Conservation (phyloP, 2,113 vertebrate genomes). For the Austrofundulus limnaeus region DNA sequence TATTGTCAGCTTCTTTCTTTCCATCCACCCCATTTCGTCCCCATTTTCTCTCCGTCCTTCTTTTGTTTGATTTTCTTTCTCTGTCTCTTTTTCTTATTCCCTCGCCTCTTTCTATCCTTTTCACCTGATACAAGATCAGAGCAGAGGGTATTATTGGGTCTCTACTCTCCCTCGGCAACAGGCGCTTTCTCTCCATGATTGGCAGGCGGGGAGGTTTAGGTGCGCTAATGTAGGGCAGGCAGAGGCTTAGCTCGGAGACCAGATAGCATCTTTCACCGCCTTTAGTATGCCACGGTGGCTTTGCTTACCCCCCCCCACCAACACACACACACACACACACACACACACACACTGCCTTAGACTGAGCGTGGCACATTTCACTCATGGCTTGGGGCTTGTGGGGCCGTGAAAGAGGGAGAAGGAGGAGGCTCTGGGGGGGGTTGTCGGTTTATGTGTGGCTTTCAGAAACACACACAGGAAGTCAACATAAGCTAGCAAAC, state of each 20-base stretch:
- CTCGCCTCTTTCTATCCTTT: conserved; percentile 38
- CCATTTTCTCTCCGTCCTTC: conserved; percentile 31
- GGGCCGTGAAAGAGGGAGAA: conserved; percentile 62
- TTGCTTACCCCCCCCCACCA: conserved; percentile 39
- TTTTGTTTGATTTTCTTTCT: conserved; percentile 37
- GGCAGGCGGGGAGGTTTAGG: conserved; percentile 74
- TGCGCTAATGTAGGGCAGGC: conserved; percentile 78
- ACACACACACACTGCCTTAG: conserved; percentile 27
- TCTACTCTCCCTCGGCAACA: conserved; percentile 64
- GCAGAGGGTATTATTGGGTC: conserved; percentile 63
- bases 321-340: conserved; percentile 25
- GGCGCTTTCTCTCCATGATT: conserved; percentile 68
- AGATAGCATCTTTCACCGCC: conserved; percentile 77
- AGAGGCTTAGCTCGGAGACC: conserved; percentile 70
- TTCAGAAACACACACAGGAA: conserved; percentile 34
- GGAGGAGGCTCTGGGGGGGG: too few relatives aligned
- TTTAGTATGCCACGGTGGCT: conserved; percentile 73
- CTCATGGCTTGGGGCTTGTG: conserved; percentile 73
- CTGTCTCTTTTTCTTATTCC: too few relatives aligned
- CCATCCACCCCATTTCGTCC: conserved; percentile 15
- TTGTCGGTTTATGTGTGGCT: too few relatives aligned
- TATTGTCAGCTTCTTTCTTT: conserved; percentile 38
- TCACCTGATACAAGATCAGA: conserved; percentile 67
- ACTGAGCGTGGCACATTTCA: conserved; percentile 67
- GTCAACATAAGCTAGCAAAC: conserved; percentile 36